These are phyloP conservation scores for Tetrax tetrax DNA, from an alignment of 2,113 vertebrate species.

Conservation along the genomic window DNA sequence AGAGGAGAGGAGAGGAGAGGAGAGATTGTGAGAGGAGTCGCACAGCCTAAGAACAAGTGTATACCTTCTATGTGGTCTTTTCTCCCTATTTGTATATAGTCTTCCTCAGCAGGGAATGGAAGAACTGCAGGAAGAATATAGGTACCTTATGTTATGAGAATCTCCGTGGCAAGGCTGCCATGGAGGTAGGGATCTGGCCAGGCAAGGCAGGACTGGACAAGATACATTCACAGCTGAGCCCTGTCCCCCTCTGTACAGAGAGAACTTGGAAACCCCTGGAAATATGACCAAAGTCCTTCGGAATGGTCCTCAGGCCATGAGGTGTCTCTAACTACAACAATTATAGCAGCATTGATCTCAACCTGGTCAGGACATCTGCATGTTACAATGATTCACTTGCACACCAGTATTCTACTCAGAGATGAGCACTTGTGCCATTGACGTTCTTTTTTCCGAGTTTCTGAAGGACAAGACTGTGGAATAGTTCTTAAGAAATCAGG, in stretches of 20 bases:
- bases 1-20: neutral
- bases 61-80: neutral
- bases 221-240: neutral
- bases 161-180: neutral
- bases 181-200: neutral
- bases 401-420: neutral
- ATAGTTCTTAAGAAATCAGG: neutral
- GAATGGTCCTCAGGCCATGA: neutral
- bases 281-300: neutral
- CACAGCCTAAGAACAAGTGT: neutral
- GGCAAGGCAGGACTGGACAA: neutral
- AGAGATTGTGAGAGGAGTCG: neutral
- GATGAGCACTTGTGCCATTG: neutral
- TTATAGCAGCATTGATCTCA: neutral
- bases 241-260: neutral
- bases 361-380: neutral
- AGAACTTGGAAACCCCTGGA: neutral
- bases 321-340: neutral
- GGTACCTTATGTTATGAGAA: neutral
- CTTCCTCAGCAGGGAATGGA: neutral
- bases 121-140: neutral
- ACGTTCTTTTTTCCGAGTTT: neutral
- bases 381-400: neutral
- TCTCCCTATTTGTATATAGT: neutral
- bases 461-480: neutral